phyloP scores from a whole-genome alignment of 2,113 vertebrate genomes.

The Dipodomys stephensi region DNA sequence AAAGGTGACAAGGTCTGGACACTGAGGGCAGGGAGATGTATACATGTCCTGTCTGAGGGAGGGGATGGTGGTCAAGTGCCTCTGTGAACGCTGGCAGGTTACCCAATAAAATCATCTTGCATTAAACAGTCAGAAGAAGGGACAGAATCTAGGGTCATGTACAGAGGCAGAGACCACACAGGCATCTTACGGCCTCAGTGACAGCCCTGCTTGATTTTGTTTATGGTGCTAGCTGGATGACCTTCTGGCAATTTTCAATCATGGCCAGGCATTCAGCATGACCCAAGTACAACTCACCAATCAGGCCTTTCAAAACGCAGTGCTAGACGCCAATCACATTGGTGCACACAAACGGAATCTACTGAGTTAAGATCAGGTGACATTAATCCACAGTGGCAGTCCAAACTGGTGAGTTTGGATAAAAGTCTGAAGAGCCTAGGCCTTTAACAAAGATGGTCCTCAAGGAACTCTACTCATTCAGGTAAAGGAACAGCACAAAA shows the following conservation, averaged over 20 bases:
- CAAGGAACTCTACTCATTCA: neutral
- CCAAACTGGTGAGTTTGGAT: neutral
- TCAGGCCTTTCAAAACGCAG: neutral
- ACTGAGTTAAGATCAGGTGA: neutral
- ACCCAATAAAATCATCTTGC: neutral
- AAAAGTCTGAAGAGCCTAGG: slow-evolving; percentile 9
- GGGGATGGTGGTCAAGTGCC: neutral
- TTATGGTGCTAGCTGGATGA: neutral
- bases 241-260: neutral
- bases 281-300: neutral
- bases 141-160: neutral
- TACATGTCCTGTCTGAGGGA: neutral
- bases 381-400: neutral
- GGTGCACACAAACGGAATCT: neutral
- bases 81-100: neutral
- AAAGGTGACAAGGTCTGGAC: neutral
- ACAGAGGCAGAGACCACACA: neutral
- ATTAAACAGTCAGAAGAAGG: neutral
- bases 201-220: neutral
- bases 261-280: neutral
- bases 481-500: neutral
- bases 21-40: neutral
- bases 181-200: neutral
- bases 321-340: neutral
- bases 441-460: neutral